A percentile compares a stretch with the other conserved stretches of the same genome.
Conservation (phyloP, 2,888 invertebrate species). For the Lacanobia wlatinum region DNA sequence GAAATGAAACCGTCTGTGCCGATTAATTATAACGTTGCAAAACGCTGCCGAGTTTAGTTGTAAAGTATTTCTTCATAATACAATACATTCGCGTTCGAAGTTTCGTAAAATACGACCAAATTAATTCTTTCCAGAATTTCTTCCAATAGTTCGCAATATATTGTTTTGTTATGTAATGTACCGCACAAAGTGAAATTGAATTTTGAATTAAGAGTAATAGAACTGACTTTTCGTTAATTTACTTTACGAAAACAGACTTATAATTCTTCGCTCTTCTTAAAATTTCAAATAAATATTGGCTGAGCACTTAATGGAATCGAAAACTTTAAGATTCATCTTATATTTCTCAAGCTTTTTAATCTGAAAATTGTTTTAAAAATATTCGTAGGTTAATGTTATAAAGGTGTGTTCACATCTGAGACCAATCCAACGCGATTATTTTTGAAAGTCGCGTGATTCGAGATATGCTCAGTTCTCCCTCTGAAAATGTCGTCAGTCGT, state of each 20-base stretch:
- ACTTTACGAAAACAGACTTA: conserved; percentile 1
- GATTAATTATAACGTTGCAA: conserved; percentile 83
- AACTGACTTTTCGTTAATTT: conserved; percentile 11
- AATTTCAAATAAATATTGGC: conserved; percentile 28
- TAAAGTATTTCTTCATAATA: conserved; percentile 58
- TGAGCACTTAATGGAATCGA: conserved; percentile 15
- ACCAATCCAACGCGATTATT: not conserved
- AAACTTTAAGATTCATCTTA: conserved; percentile 14
- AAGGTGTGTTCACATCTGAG: conserved; percentile 52
- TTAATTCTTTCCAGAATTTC: conserved; percentile 66
- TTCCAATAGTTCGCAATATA: conserved; percentile 59
- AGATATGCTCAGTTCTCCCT: not conserved
- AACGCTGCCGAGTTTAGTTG: conserved; percentile 75
- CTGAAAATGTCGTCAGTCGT: not conserved
- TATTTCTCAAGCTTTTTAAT: conserved; percentile 41
- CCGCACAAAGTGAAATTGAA: conserved; percentile 15
- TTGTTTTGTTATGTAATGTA: conserved; percentile 31
- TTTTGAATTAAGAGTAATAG: conserved; percentile 28
- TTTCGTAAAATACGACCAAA: conserved; percentile 71
- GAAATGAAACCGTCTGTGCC: conserved; percentile 80
- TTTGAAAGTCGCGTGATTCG: not conserved
- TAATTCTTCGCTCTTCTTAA: conserved; percentile 13
- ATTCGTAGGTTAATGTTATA: conserved; percentile 68
- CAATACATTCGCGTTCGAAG: conserved; percentile 74
- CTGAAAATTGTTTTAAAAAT: conserved; percentile 60